phyloP scores from a whole-genome alignment of 2,797 vertebrate genomes.

The Arnoldichthys spilopterus region DNA sequence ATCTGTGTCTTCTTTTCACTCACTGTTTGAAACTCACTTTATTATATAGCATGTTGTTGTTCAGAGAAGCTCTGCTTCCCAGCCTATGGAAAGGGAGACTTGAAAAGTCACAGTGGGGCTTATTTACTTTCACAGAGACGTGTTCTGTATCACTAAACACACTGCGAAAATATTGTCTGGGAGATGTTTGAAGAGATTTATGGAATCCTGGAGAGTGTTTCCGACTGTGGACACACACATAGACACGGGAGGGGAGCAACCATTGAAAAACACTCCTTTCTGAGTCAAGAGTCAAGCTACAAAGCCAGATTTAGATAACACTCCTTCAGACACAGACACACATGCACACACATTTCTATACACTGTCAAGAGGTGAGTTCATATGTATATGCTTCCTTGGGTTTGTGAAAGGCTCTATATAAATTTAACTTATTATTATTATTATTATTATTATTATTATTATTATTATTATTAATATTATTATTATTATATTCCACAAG shows the following conservation, averaged over 20 bases:
- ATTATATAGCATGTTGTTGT: neutral
- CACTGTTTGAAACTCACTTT: neutral
- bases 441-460: no score
- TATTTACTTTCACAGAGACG: conserved; percentile 56
- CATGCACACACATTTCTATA: neutral
- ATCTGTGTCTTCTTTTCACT: no score
- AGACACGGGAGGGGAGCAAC: neutral
- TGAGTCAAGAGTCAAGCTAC: conserved; percentile 14
- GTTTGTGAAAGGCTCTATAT: no score
- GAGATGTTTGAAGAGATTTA: conserved; percentile 64
- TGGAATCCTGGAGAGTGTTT: conserved; percentile 53
- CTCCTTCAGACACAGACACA: neutral
- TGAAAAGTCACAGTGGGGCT: conserved; percentile 15
- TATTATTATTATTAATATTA: no score
- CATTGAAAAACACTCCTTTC: conserved; percentile 35
- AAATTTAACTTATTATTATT: no score
- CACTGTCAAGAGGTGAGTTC: no score
- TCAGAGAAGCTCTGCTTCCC: neutral
- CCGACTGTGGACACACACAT: conserved; percentile 25
- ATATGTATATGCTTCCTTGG: no score
- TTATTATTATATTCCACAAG: no score
- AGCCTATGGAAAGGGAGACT: neutral
- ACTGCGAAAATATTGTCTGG: conserved; percentile 62
- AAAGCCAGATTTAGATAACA: conserved; percentile 42
- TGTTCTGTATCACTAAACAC: conserved; percentile 56